Conservation (phyloP, 2,888 invertebrate species). For the Crioceris asparagi region DNA sequence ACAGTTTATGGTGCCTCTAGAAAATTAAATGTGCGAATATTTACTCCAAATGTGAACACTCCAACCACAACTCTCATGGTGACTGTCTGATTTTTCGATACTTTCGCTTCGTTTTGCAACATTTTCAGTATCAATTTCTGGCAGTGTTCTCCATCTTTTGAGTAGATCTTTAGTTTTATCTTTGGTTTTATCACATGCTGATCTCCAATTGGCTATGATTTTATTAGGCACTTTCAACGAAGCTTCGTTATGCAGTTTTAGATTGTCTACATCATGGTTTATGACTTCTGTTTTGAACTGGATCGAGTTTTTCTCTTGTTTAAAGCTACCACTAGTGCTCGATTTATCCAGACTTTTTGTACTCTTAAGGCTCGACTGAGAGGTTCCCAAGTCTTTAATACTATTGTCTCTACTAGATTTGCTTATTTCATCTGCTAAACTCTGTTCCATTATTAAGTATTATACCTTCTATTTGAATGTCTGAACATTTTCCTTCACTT, state of each 20-base stretch:
- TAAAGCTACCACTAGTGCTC: conserved; percentile 32
- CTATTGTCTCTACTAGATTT: conserved; percentile 31
- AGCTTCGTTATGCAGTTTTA: conserved; percentile 29
- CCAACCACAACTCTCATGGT: conserved; percentile 52
- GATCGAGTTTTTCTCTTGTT: conserved; percentile 34
- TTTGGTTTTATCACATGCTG: conserved; percentile 65
- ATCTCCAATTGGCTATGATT: conserved; percentile 63
- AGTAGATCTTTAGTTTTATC: conserved; percentile 63
- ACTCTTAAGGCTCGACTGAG: conserved; percentile 33
- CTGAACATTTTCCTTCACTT: no score
- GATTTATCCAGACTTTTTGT: conserved; percentile 34
- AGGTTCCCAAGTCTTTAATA: conserved; percentile 30
- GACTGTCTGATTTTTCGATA: conserved; percentile 29
- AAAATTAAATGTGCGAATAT: conserved; percentile 22
- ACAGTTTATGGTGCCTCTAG: neutral
- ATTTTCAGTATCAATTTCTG: conserved; percentile 43
- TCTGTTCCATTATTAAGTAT: conserved; percentile 28
- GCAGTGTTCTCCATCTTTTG: conserved; percentile 58
- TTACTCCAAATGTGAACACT: conserved; percentile 70
- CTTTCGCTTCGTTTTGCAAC: conserved; percentile 37
- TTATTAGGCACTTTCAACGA: conserved; percentile 56
- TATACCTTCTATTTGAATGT: no score
- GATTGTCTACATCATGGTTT: conserved; percentile 27
- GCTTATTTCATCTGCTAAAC: conserved; percentile 25
- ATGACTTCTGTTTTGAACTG: conserved; percentile 31